Percentiles rank a stretch among this genome's conserved stretches.
Evolutionary conservation across 2,888 invertebrate species (phyloP).

Genomic region (Hirtodrosophila cameraria): DNA sequence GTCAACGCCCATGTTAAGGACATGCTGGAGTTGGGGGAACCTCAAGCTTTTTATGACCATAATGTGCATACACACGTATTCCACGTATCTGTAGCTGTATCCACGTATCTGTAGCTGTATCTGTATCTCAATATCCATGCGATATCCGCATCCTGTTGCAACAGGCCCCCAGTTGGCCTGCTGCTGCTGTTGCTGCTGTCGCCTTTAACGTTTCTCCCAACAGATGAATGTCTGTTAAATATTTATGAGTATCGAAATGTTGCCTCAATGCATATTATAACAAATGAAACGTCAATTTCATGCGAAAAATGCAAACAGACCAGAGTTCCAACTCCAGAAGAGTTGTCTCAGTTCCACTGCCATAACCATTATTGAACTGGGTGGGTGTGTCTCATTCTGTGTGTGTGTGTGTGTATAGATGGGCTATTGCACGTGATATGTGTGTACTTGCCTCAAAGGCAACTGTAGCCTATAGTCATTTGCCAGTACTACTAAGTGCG

Average conservation of each 20-base stretch:
- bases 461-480: constrained; percentile 31
- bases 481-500: constrained; percentile 25
- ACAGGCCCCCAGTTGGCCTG: constrained; percentile 14
- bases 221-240: constrained; percentile 75
- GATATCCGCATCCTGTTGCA: constrained; percentile 44
- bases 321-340: constrained; percentile 16
- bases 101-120: constrained; percentile 11
- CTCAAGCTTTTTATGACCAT: constrained; percentile 50
- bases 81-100: constrained; percentile 2
- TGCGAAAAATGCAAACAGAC: constrained; percentile 59
- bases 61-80: constrained; percentile 48
- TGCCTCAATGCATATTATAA: constrained; percentile 77
- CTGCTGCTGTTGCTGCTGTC: constrained; percentile 1
- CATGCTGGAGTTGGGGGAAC: constrained; percentile 5
- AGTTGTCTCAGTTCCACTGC: constrained; percentile 22
- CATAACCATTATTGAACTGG: constrained; percentile 19
- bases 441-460: constrained; percentile 31
- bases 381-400: constrained; percentile 1
- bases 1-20: constrained; percentile 41
- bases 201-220: constrained; percentile 58
- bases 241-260: constrained; percentile 78
- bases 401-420: neutral
- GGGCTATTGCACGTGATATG: constrained; percentile 51
- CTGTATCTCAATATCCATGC: constrained; percentile 34
- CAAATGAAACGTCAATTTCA: constrained; percentile 79